Percentiles rank a stretch among this genome's conserved stretches.
These are phyloP conservation scores for Oscheius onirici DNA, from an alignment of 2,888 invertebrate genomes.

Conservation along the genomic window DNA sequence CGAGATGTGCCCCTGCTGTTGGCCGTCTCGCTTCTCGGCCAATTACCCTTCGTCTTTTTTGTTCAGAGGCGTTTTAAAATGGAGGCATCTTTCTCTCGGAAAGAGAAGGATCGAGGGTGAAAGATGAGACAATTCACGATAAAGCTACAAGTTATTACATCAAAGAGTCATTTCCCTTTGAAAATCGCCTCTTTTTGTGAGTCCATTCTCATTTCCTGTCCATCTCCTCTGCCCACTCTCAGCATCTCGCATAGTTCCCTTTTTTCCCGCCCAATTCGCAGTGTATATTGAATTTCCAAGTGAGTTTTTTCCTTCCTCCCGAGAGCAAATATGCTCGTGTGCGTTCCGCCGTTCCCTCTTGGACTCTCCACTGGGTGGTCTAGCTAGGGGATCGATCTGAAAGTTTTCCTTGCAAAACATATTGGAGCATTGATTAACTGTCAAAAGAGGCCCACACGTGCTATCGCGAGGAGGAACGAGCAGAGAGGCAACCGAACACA, in stretches of 20 bases:
- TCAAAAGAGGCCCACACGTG: slow-evolving; percentile 17
- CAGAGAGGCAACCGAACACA: too few relatives aligned
- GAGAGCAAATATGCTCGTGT: slow-evolving; percentile 14
- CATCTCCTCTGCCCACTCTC: slow-evolving; percentile 6
- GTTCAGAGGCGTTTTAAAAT: neutral
- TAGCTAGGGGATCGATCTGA: too few relatives aligned
- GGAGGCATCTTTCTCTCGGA: neutral
- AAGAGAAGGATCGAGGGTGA: too few relatives aligned
- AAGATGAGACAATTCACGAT: too few relatives aligned
- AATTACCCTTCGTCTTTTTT: neutral
- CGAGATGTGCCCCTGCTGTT: neutral
- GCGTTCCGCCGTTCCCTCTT: neutral
- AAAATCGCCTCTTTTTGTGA: too few relatives aligned
- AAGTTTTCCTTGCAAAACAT: neutral
- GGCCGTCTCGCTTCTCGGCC: neutral
- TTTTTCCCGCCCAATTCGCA: slow-evolving; percentile 3
- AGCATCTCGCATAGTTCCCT: neutral
- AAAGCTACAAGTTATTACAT: too few relatives aligned
- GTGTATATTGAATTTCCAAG: slow-evolving; percentile 27
- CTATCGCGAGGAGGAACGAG: neutral
- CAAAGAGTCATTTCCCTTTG: too few relatives aligned
- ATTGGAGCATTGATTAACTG: slow-evolving; percentile 16
- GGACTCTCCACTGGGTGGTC: too few relatives aligned
- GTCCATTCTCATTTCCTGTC: slow-evolving; percentile 12
- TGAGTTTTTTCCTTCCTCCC: slow-evolving; percentile 13